These are phyloP conservation scores for Sarcophaga bullata DNA, from an alignment of 1,140 invertebrate genomes.

Conservation along the genomic window DNA sequence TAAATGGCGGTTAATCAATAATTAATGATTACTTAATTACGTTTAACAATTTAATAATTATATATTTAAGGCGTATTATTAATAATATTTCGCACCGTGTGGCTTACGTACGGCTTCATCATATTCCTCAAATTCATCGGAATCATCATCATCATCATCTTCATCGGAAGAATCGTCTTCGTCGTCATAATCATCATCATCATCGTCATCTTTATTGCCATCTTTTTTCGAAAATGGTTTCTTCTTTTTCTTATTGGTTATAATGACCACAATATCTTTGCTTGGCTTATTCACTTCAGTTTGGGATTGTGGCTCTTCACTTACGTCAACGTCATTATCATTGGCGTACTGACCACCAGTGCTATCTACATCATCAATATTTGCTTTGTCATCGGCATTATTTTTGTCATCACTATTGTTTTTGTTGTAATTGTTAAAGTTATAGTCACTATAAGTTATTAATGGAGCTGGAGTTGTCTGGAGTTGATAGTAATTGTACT, in stretches of 20 bases:
- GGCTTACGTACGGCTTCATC: slow-evolving; percentile 45
- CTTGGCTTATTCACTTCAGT: too few species aligned
- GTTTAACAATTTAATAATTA: background rate
- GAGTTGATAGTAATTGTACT: too few species aligned
- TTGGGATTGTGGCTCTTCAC: too few species aligned
- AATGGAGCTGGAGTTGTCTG: too few species aligned
- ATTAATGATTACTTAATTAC: slow-evolving; percentile 15
- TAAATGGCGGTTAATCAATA: background rate
- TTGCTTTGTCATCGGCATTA: too few species aligned
- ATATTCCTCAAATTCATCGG: slow-evolving; percentile 48
- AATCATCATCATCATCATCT: slow-evolving; percentile 61
- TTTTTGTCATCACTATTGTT: too few species aligned
- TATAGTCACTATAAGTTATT: too few species aligned
- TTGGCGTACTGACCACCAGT: too few species aligned
- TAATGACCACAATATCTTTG: background rate
- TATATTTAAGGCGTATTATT: background rate
- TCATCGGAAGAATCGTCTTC: slow-evolving; percentile 56
- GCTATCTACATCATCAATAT: too few species aligned
- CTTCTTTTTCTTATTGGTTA: slow-evolving; percentile 44
- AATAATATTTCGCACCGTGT: slow-evolving; percentile 54
- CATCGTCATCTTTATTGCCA: slow-evolving; percentile 28
- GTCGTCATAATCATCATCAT: slow-evolving; percentile 39
- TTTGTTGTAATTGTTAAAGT: too few species aligned
- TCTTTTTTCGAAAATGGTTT: background rate
- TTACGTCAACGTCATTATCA: too few species aligned